These are phyloP conservation scores for Calephelis perditalis DNA, from an alignment of 2,888 invertebrate species.

Conservation along the genomic window DNA sequence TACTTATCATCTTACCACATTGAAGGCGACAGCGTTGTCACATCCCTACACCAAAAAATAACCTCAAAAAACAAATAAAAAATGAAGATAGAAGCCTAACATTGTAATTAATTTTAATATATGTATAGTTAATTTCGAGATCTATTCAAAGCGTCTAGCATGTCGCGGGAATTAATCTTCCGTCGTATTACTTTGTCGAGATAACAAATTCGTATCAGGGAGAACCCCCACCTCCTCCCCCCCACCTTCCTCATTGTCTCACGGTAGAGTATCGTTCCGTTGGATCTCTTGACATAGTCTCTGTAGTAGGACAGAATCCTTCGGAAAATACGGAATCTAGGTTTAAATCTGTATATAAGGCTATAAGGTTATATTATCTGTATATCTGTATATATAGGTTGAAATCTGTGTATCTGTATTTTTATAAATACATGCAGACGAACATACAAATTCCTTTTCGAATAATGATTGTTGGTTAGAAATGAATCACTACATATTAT, in stretches of 20 bases:
- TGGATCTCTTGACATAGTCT: conserved; percentile 16
- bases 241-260: conserved; percentile 30
- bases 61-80: neutral
- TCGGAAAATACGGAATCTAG: conserved; percentile 9
- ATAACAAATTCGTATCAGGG: conserved; percentile 51
- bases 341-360: neutral
- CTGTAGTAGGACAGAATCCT: too few relatives aligned
- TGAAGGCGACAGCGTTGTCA: too few relatives aligned
- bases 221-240: conserved; percentile 26
- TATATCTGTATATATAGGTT: too few relatives aligned
- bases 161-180: conserved; percentile 53
- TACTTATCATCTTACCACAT: too few relatives aligned
- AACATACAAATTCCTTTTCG: too few relatives aligned
- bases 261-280: conserved; percentile 20
- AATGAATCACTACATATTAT: too few relatives aligned
- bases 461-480: too few relatives aligned
- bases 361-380: too few relatives aligned
- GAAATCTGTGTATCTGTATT: too few relatives aligned
- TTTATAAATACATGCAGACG: too few relatives aligned
- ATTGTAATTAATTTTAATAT: conserved; percentile 14
- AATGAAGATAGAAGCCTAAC: too few relatives aligned
- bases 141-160: conserved; percentile 36
- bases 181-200: conserved; percentile 45
- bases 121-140: conserved; percentile 28
- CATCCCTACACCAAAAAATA: conserved; percentile 6